Evolutionary conservation across 1,140 invertebrate species (phyloP), one percentile per base, ranked within the genome.

Genomic region (Atta texana): DNA sequence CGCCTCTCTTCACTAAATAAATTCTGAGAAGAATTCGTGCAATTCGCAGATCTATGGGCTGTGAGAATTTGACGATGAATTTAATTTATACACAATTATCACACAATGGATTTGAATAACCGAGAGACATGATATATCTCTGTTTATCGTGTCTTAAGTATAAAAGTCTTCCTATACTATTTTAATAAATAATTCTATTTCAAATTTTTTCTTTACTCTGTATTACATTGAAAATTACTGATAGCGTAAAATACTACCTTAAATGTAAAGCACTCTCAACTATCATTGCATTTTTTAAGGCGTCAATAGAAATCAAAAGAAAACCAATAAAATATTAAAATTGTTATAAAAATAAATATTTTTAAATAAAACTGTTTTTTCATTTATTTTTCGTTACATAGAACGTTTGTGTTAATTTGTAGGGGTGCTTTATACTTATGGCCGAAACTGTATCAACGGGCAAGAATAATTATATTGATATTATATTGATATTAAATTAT

Each of bases 1-100:
- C n/a, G n/a, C n/a, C n/a, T n/a, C 28, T 34, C 34, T 24, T 49
- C 39, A 75, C 69, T 84, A 84, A 84, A 84, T 84, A 84, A 75
- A 74, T 84, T 84, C 55, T 55, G 24, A 74, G 39, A 57, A 75
- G n/a, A 10, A 61, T 59, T 14, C 14, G 18, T n/a, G 31, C 44
- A 6, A 55, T n/a, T 55, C 51, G 3, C n/a, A 28, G 21, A 71
- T 81, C 10, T 14, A 39, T 12, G 18, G 21, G 4, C 51, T 28
- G 10, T 21, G 57, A n/a, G 4, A n/a, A 21, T 84, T 61, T 24
- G 34, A 31, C 12, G n/a, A 12, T 24, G n/a, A 66, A 82, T 61
- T 84, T 74, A 49, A 84, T 84, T 72, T 10, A 44, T 44, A 44
- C 39, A 39, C 2, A 18, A 16, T 24, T 28, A 7, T 18, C 5